Conservation (phyloP, 2,888 invertebrate species). For the Apodemia zela region DNA sequence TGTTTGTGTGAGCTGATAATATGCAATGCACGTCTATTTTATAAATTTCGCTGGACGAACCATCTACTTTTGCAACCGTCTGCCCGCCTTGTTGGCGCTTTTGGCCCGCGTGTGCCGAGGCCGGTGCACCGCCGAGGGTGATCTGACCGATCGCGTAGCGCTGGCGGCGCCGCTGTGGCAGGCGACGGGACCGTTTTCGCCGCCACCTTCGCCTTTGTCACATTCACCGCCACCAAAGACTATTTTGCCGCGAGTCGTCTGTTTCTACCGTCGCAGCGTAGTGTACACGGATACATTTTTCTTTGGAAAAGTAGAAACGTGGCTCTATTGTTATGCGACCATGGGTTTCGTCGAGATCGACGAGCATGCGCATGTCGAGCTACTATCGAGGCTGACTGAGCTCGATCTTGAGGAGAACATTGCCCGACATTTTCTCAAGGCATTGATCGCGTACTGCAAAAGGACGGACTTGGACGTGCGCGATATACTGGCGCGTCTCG, state of each 20-base stretch:
- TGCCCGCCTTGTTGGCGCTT: constrained; percentile 7
- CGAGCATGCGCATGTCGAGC: constrained; percentile 6
- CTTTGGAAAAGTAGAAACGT: constrained; percentile 13
- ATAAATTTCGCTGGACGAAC: constrained; percentile 17
- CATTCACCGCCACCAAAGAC: too few species aligned
- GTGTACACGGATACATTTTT: constrained; percentile 13
- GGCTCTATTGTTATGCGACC: constrained; percentile 11
- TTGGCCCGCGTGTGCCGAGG: too few species aligned
- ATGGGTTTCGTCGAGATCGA: constrained; percentile 16
- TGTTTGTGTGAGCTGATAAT: not conserved
- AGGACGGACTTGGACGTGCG: too few species aligned
- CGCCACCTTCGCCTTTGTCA: too few species aligned
- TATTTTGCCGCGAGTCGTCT: constrained; percentile 15
- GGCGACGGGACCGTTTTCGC: too few species aligned
- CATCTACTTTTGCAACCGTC: constrained; percentile 13
- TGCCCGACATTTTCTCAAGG: too few species aligned
- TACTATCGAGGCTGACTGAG: constrained; percentile 5
- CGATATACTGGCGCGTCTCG: constrained; percentile 15
- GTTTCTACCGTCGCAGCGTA: constrained; percentile 15
- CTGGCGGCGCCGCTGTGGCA: too few species aligned
- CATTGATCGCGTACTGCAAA: too few species aligned
- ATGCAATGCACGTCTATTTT: constrained; percentile 4
- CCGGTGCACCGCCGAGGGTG: too few species aligned
- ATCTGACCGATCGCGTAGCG: too few species aligned
- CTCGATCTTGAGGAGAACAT: constrained; percentile 12